phyloP scores from a whole-genome alignment of 2,888 invertebrate species.

The Pegoplata infirma region DNA sequence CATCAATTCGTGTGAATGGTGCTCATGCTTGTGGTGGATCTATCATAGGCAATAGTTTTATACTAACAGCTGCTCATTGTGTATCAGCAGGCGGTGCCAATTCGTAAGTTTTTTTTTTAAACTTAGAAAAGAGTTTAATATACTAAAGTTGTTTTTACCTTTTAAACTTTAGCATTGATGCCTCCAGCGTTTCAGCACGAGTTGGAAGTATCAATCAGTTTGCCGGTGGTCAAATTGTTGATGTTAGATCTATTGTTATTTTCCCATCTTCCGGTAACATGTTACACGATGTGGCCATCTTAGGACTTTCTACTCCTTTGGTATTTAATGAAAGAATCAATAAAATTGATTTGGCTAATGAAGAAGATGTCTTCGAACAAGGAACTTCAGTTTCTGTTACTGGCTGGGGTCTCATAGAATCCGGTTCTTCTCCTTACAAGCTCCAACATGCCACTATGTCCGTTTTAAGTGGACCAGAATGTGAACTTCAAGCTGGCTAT shows the following conservation, averaged over 20 bases:
- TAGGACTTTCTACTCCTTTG: conserved; percentile 65
- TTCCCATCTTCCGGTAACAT: conserved; percentile 73
- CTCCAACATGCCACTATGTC: conserved; percentile 70
- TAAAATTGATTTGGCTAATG: conserved; percentile 66
- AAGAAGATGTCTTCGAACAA: conserved; percentile 63
- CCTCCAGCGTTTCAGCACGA: conserved; percentile 65
- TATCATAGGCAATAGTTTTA: conserved; percentile 64
- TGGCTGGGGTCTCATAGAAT: conserved; percentile 72
- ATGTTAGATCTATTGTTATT: conserved; percentile 66
- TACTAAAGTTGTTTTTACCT: not conserved
- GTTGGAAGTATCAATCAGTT: conserved; percentile 73
- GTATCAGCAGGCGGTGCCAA: conserved; percentile 65
- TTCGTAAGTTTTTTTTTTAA: conserved; percentile 67
- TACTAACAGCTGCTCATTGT: conserved; percentile 73
- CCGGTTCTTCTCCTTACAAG: conserved; percentile 67
- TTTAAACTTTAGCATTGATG: conserved; percentile 63
- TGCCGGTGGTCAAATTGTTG: conserved; percentile 70
- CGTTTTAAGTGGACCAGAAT: conserved; percentile 65
- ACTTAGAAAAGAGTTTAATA: conserved; percentile 3
- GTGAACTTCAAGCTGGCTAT: conserved; percentile 69
- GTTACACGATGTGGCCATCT: conserved; percentile 71
- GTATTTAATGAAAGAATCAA: conserved; percentile 65
- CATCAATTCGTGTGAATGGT: conserved; percentile 71
- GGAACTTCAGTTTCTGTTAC: conserved; percentile 68
- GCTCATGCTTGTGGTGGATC: conserved; percentile 68